These are phyloP conservation scores for Rattus norvegicus DNA, from an alignment of 2,113 vertebrate genomes.

Conservation along the genomic window GRCr8 NC_086026.1:75093001-75093500, in stretches of 20 bases:
- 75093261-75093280: not conserved
- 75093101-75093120: not conserved
- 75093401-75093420: constrained; percentile 33
- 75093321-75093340: too few species aligned
- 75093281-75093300: not conserved
- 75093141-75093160: not conserved
- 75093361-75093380: not conserved
- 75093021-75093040: not conserved
- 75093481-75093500: not conserved
- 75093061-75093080: not conserved
- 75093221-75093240: constrained; percentile 36
- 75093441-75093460: constrained; percentile 49
- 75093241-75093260: not conserved
- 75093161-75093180: not conserved
- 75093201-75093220: constrained; percentile 7
- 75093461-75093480: not conserved
- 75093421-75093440: constrained; percentile 51
- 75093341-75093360: not conserved
- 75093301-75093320: not conserved
- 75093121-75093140: not conserved
- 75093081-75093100: not conserved
- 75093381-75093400: not conserved
- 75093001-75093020: not conserved
- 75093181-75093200: not conserved
- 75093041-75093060: not conserved